Evolutionary conservation across 2,888 invertebrate genomes (phyloP).

Genomic region (Phanerotoma sp.): DNA sequence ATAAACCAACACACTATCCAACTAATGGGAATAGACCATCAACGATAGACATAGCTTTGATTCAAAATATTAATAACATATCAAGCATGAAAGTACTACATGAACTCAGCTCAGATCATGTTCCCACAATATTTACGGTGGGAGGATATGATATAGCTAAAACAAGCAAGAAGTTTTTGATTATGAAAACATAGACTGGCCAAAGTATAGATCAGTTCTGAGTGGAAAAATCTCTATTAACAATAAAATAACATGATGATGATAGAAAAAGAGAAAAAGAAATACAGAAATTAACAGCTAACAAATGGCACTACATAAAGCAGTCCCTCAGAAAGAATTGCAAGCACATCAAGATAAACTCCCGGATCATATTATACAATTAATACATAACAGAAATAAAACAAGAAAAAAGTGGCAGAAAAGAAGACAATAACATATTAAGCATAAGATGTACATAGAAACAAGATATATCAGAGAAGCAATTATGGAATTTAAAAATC

Average conservation of each 20-base stretch:
- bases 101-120: slow-evolving; percentile 32
- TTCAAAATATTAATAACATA: slow-evolving; percentile 24
- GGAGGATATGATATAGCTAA: neutral
- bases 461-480: slow-evolving; percentile 22
- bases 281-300: slow-evolving; percentile 13
- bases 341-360: neutral
- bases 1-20: slow-evolving; percentile 31
- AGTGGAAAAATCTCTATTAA: slow-evolving; percentile 16
- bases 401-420: slow-evolving; percentile 16
- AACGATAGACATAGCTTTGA: slow-evolving; percentile 27
- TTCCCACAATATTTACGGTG: slow-evolving; percentile 19
- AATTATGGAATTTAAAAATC: slow-evolving; percentile 14
- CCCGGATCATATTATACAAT: neutral
- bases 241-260: neutral
- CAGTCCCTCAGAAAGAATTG: slow-evolving; percentile 2
- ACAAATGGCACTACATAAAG: neutral
- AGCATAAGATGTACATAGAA: neutral
- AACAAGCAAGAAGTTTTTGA: slow-evolving; percentile 2
- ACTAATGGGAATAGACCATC: slow-evolving; percentile 18
- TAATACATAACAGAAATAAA: slow-evolving; percentile 16
- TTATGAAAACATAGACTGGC: slow-evolving; percentile 23
- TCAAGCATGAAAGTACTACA: slow-evolving; percentile 8
- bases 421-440: neutral
- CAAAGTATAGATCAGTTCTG: slow-evolving; percentile 14
- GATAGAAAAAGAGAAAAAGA: slow-evolving; percentile 12